phyloP scores from a whole-genome alignment of 2,888 invertebrate genomes.

The Neoitamus cyanurus region DNA sequence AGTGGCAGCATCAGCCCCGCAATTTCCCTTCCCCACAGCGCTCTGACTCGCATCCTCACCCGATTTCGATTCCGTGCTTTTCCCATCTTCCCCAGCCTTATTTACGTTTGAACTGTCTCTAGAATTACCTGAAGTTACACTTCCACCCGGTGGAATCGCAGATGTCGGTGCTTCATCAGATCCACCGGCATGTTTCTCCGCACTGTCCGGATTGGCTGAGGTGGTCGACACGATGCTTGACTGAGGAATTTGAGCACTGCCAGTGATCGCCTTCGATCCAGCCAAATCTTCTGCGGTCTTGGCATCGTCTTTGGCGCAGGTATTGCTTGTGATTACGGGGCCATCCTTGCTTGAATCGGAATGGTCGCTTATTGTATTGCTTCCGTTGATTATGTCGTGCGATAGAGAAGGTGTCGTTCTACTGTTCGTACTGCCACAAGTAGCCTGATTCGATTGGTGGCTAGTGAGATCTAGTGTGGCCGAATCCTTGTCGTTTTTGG shows the following conservation, averaged over 20 bases:
- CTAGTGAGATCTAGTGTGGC: slow-evolving; percentile 63
- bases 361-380: slow-evolving; percentile 54
- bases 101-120: slow-evolving; percentile 39
- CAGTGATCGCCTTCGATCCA: not conserved
- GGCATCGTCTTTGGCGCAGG: slow-evolving; percentile 27
- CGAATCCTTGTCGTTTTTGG: slow-evolving; percentile 59
- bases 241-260: not conserved
- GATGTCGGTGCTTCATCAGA: slow-evolving; percentile 15
- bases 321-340: slow-evolving; percentile 22
- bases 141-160: slow-evolving; percentile 17
- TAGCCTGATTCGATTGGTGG: slow-evolving; percentile 37
- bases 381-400: slow-evolving; percentile 61
- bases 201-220: not conserved
- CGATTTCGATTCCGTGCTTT: slow-evolving; percentile 18
- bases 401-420: slow-evolving; percentile 55
- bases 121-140: slow-evolving; percentile 48
- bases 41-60: slow-evolving; percentile 45
- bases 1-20: slow-evolving; percentile 6
- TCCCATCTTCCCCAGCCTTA: not conserved
- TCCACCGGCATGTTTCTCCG: slow-evolving; percentile 9
- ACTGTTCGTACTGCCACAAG: slow-evolving; percentile 52
- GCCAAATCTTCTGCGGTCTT: slow-evolving; percentile 34
- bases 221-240: slow-evolving; percentile 11
- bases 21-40: not conserved
- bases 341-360: slow-evolving; percentile 57